These are phyloP conservation scores for Watsonalla cultraria DNA, from an alignment of 2,888 invertebrate species.

Conservation along the genomic window DNA sequence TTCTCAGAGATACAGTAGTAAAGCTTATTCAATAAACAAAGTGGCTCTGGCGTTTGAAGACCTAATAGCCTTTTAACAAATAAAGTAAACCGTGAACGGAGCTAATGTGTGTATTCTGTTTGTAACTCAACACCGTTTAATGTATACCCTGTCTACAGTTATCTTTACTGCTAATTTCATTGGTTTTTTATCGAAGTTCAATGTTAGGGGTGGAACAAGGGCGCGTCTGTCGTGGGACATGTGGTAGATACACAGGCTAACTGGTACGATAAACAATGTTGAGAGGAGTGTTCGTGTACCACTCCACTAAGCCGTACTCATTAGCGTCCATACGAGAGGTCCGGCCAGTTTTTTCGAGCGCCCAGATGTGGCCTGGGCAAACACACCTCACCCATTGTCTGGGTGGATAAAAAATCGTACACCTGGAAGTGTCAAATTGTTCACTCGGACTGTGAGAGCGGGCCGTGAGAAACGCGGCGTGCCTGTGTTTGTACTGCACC, in stretches of 20 bases:
- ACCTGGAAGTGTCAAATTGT: constrained; percentile 79
- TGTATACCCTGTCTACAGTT: constrained; percentile 52
- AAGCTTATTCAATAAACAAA: not conserved
- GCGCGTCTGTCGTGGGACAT: constrained; percentile 54
- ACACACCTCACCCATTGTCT: constrained; percentile 63
- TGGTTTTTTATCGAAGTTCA: constrained; percentile 71
- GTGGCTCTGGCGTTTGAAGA: not conserved
- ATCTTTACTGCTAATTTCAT: constrained; percentile 74
- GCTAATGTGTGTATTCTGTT: constrained; percentile 3
- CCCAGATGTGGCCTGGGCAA: constrained; percentile 74
- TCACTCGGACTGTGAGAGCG: constrained; percentile 66
- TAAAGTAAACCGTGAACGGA: constrained; percentile 2
- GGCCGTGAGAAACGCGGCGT: constrained; percentile 61
- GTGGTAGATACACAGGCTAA: constrained; percentile 50
- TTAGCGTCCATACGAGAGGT: constrained; percentile 73
- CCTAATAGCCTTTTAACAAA: constrained; percentile 3
- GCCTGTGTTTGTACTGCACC: constrained; percentile 15
- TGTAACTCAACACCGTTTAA: constrained; percentile 25
- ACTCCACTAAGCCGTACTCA: constrained; percentile 46
- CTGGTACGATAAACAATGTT: constrained; percentile 56
- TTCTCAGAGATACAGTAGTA: not conserved
- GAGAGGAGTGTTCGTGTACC: constrained; percentile 39
- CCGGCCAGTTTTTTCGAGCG: constrained; percentile 66
- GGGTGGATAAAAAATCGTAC: constrained; percentile 67
- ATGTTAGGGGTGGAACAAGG: constrained; percentile 57